These are phyloP conservation scores for Amphipyra tragopoginis DNA, from an alignment of 2,888 invertebrate genomes.

Conservation along the genomic window DNA sequence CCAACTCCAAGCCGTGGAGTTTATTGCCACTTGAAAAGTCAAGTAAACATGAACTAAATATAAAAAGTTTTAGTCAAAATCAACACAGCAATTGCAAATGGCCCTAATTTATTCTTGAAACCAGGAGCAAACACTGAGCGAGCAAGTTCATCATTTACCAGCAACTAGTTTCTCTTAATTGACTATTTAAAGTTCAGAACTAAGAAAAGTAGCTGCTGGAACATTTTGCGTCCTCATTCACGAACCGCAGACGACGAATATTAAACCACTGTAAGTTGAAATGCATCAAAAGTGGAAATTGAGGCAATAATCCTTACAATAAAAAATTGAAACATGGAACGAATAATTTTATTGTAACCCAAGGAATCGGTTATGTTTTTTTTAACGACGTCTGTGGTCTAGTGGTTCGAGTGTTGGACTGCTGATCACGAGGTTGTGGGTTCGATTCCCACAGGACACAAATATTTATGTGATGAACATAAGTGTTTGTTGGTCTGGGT, in stretches of 20 bases:
- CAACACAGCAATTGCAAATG: slow-evolving; percentile 47
- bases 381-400: no score
- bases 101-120: slow-evolving; percentile 49
- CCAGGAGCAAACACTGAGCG: slow-evolving; percentile 48
- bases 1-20: no score
- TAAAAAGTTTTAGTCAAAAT: slow-evolving; percentile 41
- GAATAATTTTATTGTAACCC: slow-evolving; percentile 18
- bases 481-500: no score
- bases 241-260: slow-evolving; percentile 36
- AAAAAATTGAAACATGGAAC: slow-evolving; percentile 43
- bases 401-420: no score
- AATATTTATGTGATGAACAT: no score
- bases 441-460: no score
- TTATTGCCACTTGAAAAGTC: no score
- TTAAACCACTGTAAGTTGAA: slow-evolving; percentile 40
- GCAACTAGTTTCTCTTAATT: slow-evolving; percentile 52
- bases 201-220: slow-evolving; percentile 51
- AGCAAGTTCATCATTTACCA: slow-evolving; percentile 53
- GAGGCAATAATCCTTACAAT: slow-evolving; percentile 38
- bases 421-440: no score
- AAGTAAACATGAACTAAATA: not conserved
- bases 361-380: slow-evolving; percentile 40
- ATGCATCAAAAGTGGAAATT: slow-evolving; percentile 32
- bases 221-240: slow-evolving; percentile 47
- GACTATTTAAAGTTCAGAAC: slow-evolving; percentile 53